Evolutionary conservation across 2,797 vertebrate genomes (phyloP).

Genomic region (Ctenosaura bakeri): DNA sequence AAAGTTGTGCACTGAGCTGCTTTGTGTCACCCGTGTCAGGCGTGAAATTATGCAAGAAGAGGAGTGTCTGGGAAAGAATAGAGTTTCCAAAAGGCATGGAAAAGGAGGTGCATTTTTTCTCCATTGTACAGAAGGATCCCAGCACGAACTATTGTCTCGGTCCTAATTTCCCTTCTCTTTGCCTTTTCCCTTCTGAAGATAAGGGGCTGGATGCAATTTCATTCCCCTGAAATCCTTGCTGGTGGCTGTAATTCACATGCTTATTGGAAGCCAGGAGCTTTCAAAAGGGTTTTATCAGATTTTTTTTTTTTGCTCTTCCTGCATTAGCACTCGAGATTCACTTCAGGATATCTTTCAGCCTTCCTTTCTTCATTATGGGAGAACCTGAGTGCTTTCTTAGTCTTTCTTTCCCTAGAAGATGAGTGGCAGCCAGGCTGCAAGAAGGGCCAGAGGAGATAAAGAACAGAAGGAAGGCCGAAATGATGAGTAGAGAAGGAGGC

Average conservation of each 20-base stretch:
- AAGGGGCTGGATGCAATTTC: conserved; percentile 69
- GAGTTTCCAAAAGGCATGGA: background rate
- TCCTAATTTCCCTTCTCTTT: background rate
- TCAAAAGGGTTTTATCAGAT: conserved; percentile 70
- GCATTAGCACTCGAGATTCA: conserved; percentile 62
- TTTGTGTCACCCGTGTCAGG: background rate
- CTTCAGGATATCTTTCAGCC: conserved; percentile 44
- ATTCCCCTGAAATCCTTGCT: conserved; percentile 69
- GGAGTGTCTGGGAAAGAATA: no score
- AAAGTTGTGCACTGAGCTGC: background rate
- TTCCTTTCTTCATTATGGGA: conserved; percentile 36
- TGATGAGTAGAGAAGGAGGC: background rate
- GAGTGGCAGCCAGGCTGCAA: background rate
- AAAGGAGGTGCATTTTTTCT: background rate
- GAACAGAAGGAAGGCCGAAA: background rate
- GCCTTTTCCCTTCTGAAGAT: conserved; percentile 43
- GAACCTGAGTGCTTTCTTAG: background rate
- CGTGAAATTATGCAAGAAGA: background rate
- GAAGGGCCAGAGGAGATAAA: background rate
- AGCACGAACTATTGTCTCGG: background rate
- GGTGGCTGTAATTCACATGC: conserved; percentile 63
- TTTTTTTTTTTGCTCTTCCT: conserved; percentile 57
- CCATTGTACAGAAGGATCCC: background rate
- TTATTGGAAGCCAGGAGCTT: conserved; percentile 70
- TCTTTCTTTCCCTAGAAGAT: conserved; percentile 7